Base-by-base conservation (phyloP, 2,888 invertebrate genomes). In the Melangyna quadrimaculata region DNA sequence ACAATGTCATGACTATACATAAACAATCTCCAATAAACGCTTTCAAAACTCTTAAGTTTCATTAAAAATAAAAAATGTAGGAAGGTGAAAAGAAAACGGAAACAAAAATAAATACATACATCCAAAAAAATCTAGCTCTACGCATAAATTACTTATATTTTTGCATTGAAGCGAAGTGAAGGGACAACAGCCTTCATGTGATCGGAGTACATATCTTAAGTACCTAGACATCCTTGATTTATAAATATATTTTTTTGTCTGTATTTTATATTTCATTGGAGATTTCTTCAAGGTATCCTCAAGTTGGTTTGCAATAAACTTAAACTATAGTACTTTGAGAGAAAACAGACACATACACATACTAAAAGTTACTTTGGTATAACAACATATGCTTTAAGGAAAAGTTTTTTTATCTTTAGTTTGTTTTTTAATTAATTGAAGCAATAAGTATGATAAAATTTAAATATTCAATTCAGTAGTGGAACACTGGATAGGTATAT, bases 141-240 rank as follows among this genome's bases (percentile, higher is more conserved):
- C 40, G 59, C 67, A 53, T 72, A 77, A 71, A 81, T 70, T 81
- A 81, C 55, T 45, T 37, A 80, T 40, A 80, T 40, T 65, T 43
- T 35, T 17, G 17, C 37, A 71, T 48, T 37, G 69, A 70, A 67
- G 32, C 43, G 43, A 81, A 81, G 81, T 77, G 81, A 81, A 81
- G 77, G 81, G 77, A 72, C 65, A 77, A 72, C 65, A 77, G 57
- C 77, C 81, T 81, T 81, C 81, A 27, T 77, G 67, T 77, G 65
- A 71, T 63, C 59, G 22, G 29, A 19, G 55, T 78, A 61, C 77
- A 82, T 72, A 82, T 78, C 75, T 24, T 78, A 75, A 82, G 78
- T 69, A 72, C 69, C 78, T 59, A 59, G 78, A 78, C 67, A 78
- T 82, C 78, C 78, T 82, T 78, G 78, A 67, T 73, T 69, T 59